These are phyloP conservation scores for Cryptocephalus moraei DNA, from an alignment of 2,888 invertebrate species.

Conservation along the genomic window DNA sequence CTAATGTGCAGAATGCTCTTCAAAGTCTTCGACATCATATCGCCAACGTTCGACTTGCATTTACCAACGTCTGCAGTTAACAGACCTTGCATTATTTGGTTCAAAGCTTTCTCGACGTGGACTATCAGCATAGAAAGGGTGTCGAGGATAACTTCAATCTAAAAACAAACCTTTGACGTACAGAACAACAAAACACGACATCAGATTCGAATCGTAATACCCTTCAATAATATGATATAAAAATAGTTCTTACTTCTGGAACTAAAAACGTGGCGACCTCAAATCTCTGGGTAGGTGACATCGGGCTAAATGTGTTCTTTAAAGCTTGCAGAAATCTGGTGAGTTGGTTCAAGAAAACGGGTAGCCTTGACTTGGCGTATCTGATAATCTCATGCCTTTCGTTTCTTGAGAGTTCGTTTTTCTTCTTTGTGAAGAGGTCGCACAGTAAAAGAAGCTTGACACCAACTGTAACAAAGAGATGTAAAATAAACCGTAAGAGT, in stretches of 20 bases:
- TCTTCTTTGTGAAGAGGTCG: constrained; percentile 54
- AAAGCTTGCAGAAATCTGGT: constrained; percentile 49
- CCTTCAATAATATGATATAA: too few species aligned
- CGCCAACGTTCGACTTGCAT: constrained; percentile 23
- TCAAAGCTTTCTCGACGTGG: constrained; percentile 50
- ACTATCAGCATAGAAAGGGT: constrained; percentile 47
- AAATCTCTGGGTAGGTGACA: constrained; percentile 47
- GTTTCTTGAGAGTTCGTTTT: constrained; percentile 48
- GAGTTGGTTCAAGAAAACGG: constrained; percentile 54
- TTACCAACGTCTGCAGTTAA: constrained; percentile 23
- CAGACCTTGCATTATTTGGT: constrained; percentile 46
- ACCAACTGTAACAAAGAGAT: constrained; percentile 32
- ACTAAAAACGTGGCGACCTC: constrained; percentile 55
- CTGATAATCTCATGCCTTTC: constrained; percentile 58
- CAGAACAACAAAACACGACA: neutral
- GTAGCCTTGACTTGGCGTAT: constrained; percentile 54
- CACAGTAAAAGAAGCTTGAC: constrained; percentile 49
- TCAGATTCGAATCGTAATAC: too few species aligned
- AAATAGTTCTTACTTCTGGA: constrained; percentile 49
- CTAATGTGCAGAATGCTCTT: constrained; percentile 41
- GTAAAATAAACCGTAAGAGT: neutral
- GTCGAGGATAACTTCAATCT: constrained; percentile 53
- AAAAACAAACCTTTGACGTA: constrained; percentile 17
- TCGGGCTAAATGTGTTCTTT: constrained; percentile 47
- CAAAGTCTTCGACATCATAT: constrained; percentile 28